Evolutionary conservation across 2,113 vertebrate species (phyloP).

Genomic region (Macquaria australasica): DNA sequence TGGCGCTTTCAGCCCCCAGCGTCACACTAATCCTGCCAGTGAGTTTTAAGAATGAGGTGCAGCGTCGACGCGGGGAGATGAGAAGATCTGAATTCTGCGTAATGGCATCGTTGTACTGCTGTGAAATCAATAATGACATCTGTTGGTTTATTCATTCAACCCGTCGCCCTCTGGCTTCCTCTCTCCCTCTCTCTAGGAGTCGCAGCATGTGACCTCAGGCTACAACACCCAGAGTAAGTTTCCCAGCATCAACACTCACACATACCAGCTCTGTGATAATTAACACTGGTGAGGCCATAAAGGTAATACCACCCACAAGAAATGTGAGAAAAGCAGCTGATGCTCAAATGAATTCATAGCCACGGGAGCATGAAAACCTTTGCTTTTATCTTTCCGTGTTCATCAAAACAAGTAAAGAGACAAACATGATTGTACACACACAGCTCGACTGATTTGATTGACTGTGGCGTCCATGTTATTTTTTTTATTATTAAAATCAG

Average conservation of each 20-base stretch:
- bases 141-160: conserved; percentile 73
- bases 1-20: conserved; percentile 26
- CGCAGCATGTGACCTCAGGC: conserved; percentile 93
- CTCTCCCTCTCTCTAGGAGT: conserved; percentile 84
- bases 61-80: conserved; percentile 36
- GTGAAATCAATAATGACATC: conserved; percentile 79
- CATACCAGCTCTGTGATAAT: conserved; percentile 35
- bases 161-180: conserved; percentile 58
- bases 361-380: conserved; percentile 18
- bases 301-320: conserved; percentile 32
- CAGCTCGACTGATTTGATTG: neutral
- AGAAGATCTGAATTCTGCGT: conserved; percentile 58
- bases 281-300: conserved; percentile 35
- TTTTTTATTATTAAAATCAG: neutral
- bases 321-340: conserved; percentile 36
- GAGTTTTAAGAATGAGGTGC: conserved; percentile 52
- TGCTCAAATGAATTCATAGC: conserved; percentile 24
- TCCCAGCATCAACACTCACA: conserved; percentile 47
- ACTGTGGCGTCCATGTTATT: neutral
- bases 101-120: conserved; percentile 63
- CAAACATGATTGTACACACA: conserved; percentile 21
- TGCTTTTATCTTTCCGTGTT: conserved; percentile 45
- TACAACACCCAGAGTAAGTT: conserved; percentile 95
- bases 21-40: conserved; percentile 45
- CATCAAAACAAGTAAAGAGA: conserved; percentile 20